Conservation (phyloP, 2,888 invertebrate genomes). For the Drosophila hamatofila region DNA sequence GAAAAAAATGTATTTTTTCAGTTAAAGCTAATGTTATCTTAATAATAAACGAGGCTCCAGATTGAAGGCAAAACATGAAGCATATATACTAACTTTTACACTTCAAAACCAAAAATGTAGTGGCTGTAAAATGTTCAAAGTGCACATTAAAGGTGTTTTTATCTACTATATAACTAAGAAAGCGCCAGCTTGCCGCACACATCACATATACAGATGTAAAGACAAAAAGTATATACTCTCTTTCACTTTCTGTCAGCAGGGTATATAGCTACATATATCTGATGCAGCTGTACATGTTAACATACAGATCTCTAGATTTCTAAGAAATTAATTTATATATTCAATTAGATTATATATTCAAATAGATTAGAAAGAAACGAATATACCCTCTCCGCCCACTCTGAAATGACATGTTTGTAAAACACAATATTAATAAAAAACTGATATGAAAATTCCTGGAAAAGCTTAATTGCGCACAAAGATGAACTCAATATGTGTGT, state of each 20-base stretch:
- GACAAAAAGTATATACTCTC: not conserved
- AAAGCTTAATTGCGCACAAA: constrained; percentile 21
- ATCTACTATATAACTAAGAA: not conserved
- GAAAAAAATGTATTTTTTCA: not conserved
- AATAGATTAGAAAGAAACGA: not conserved
- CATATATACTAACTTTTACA: not conserved
- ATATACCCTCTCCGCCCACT: not conserved
- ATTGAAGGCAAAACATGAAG: not conserved
- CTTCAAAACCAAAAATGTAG: not conserved
- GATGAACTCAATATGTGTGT: constrained; percentile 1
- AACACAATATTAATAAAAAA: not conserved
- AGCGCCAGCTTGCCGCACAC: not conserved
- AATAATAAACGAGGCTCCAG: not conserved
- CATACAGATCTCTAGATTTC: not conserved
- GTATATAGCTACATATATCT: not conserved
- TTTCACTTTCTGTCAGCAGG: not conserved
- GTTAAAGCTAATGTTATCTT: not conserved
- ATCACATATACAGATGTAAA: not conserved
- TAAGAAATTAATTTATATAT: not conserved
- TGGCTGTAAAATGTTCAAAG: not conserved
- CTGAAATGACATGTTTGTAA: not conserved
- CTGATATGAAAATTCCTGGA: constrained; percentile 38
- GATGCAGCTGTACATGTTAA: not conserved
- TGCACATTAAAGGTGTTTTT: not conserved
- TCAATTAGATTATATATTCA: not conserved